Base-by-base conservation (phyloP, 2,797 vertebrate species). In the Galaxias olidus region DNA sequence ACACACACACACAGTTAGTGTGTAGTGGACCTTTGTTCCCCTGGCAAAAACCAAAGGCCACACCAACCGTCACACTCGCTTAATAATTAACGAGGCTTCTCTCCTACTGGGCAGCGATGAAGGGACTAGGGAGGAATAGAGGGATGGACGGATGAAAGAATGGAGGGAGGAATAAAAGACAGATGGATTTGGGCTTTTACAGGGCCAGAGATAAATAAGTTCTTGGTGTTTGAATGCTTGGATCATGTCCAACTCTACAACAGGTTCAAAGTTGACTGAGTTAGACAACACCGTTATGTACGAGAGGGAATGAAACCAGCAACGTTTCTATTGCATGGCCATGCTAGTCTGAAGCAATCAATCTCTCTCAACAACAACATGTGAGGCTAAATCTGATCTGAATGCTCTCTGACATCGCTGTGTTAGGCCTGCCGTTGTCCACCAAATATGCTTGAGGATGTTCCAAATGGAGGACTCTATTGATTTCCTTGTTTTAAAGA, bases 51-150 rank as follows among this genome's bases (percentile, higher is more conserved):
- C 65, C 81, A 74, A 84, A 72, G 66, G 82, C 59, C 66, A 67
- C 76, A 72, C 87, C 85, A 89, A 87, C 87, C 86, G 84, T 81
- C 73, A 65, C 41, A 73, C 77, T 78, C 78, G 54, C 73, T 94
- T 86, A 93, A 94, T 94, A 90, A 95, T 93, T 93, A 86, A 93
- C 87, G 75, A 83, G 75, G 40, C 52, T 45, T 68, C 52, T 42
- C 72, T 75, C 19, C 42, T 56, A 41, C 41, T 46, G 49, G 48
- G 46, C 17, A n/a, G 75, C 19, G 48, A 64, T 42, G 30, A 61
- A 54, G 52, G 59, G 44, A 73, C 66, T 47, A 53, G 18, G 30
- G 48, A 40, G 10, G 41, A 15, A 18, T 44, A 56, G 56, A 58
- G 61, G 13, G 47, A 7, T 8, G 30, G 41, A 43, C n/a, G 1